Conservation (phyloP, 2,888 invertebrate genomes). For the Lamellibrachia satsuma region DNA sequence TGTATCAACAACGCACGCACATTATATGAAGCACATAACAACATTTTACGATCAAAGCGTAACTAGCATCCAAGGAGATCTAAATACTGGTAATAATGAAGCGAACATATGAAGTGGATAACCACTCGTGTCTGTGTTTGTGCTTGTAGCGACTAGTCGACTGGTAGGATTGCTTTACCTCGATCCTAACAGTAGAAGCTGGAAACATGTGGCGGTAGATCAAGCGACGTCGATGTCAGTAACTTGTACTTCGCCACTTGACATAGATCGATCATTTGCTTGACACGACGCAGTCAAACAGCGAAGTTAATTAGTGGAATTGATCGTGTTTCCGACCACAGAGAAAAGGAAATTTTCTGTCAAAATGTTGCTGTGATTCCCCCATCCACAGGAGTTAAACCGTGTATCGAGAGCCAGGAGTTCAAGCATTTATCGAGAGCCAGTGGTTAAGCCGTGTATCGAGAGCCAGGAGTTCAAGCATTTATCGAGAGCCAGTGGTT, state of each 20-base stretch:
- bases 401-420: too few relatives aligned
- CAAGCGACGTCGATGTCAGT: neutral
- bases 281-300: neutral
- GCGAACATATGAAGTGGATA: too few relatives aligned
- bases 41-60: neutral
- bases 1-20: neutral
- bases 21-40: neutral
- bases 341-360: neutral
- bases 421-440: too few relatives aligned
- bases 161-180: neutral
- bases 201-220: neutral
- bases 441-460: too few relatives aligned
- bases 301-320: neutral
- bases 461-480: too few relatives aligned
- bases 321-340: neutral
- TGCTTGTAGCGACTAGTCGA: neutral
- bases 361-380: neutral
- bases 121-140: neutral
- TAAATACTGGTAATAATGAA: too few relatives aligned
- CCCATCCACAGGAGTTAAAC: neutral
- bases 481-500: too few relatives aligned
- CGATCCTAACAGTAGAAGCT: neutral
- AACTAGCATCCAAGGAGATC: too few relatives aligned
- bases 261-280: neutral
- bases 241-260: neutral